Percentiles rank a stretch among this genome's conserved stretches.
These are phyloP conservation scores for Dolichomitus sp. DNA, from an alignment of 2,888 invertebrate species.

Conservation along the genomic window DNA sequence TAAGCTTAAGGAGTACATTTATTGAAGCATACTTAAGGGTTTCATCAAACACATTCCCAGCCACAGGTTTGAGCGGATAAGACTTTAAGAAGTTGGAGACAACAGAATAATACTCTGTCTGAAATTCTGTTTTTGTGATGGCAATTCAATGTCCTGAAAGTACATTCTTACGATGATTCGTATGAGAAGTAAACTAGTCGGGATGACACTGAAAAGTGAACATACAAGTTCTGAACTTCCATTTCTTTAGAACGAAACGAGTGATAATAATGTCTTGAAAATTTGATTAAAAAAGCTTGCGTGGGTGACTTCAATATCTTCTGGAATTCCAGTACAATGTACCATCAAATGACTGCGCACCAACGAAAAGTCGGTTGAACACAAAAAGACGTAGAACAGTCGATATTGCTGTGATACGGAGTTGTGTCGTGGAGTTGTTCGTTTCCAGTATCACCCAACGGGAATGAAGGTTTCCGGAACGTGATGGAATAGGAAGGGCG, in stretches of 20 bases:
- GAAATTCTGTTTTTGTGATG: background rate
- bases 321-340: background rate
- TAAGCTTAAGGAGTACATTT: too few species aligned
- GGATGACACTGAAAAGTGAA: background rate
- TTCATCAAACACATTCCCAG: too few species aligned
- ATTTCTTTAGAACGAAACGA: background rate
- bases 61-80: too few species aligned
- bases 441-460: conserved; percentile 17
- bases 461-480: conserved; percentile 32
- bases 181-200: background rate
- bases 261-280: background rate
- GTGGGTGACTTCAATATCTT: background rate
- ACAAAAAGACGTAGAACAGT: conserved; percentile 2
- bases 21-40: too few species aligned
- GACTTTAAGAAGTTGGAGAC: too few species aligned
- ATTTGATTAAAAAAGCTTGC: background rate
- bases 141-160: background rate
- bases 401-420: conserved; percentile 14
- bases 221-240: background rate
- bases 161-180: too few species aligned
- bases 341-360: background rate
- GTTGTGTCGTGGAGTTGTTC: conserved; percentile 3
- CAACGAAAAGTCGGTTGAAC: background rate
- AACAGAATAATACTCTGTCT: too few species aligned
- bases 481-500: conserved; percentile 34